Evolutionary conservation across 2,888 invertebrate genomes (phyloP).

Genomic region (Nomada ferruginata): DNA sequence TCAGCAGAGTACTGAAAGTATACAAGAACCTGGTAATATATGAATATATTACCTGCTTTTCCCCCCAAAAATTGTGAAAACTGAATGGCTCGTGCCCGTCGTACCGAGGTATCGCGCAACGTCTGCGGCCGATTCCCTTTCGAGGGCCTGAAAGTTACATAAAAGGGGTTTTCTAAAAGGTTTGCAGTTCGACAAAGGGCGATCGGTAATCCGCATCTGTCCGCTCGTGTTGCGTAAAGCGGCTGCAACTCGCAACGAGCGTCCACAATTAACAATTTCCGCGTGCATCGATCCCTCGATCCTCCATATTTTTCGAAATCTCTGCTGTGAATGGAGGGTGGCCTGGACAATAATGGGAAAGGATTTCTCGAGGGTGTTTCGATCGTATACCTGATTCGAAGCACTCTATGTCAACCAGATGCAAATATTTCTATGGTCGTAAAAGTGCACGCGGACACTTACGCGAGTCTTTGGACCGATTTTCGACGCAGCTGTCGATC

Average conservation of each 20-base stretch:
- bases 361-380: slow-evolving; percentile 10
- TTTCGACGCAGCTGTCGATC: slow-evolving; percentile 19
- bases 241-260: background rate
- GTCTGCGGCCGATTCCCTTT: slow-evolving; percentile 1
- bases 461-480: background rate
- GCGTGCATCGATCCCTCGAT: background rate
- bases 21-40: no score
- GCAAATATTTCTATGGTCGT: slow-evolving; percentile 53
- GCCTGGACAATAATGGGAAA: background rate
- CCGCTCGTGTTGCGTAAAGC: slow-evolving; percentile 51
- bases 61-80: background rate
- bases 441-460: background rate
- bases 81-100: background rate
- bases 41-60: background rate
- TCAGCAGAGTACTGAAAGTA: no score
- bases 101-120: background rate
- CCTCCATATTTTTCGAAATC: slow-evolving; percentile 2
- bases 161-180: slow-evolving; percentile 41
- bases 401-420: slow-evolving; percentile 41
- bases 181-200: slow-evolving; percentile 21
- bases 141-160: slow-evolving; percentile 23
- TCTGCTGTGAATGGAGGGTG: background rate
- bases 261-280: slow-evolving; percentile 12
- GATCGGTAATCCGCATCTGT: slow-evolving; percentile 52
- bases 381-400: slow-evolving; percentile 24